Evolutionary conservation across 2,113 vertebrate species (phyloP), one percentile per base, ranked within the genome.

Genomic region (Toxotes chatareus): DNA sequence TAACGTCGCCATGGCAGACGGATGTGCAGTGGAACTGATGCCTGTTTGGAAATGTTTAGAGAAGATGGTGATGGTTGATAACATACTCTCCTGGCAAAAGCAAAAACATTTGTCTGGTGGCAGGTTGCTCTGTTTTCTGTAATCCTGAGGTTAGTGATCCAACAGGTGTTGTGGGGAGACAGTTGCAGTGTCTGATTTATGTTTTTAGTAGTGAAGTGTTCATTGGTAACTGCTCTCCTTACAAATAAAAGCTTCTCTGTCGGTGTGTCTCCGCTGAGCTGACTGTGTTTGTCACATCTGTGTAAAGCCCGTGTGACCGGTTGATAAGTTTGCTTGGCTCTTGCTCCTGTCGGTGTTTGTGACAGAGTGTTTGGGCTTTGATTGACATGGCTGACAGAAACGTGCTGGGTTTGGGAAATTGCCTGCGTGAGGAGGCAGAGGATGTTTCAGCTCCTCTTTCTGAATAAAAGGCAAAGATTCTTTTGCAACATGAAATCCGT

Each of bases 41-140:
- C 57, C 40, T 13, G 31, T 55, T 31, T 69, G 42, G 36, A 65
- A 63, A 44, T 69, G 64, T 70, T 78, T 67, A 60, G 44, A 73
- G 31, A 55, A 59, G 40, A 57, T 23, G 7, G 7, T 19, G 38
- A 5, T 62, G 70, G 70, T 21, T 27, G 75, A 64, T 34, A 42
- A 53, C 14, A 61, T 9, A 5, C 14, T 63, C 47, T 51, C 4
- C 3, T 11, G 14, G 14, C 23, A 10, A 32, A 42, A 42, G 32
- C 6, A 11, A 34, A 9, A 57, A 14, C 69, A 17, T 17, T 7
- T 8, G 51, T 59, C 21, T 5, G 31, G 5, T 42, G 63, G 46
- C 16, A 27, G 32, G 38, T 16, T 14, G 38, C 6, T 46, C 3
- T 2, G 10, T 46, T 13, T 11, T 73, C 0, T 4, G 2, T 10